Evolutionary conservation across 2,113 vertebrate genomes (phyloP).

Genomic region (Paralichthys olivaceus): DNA sequence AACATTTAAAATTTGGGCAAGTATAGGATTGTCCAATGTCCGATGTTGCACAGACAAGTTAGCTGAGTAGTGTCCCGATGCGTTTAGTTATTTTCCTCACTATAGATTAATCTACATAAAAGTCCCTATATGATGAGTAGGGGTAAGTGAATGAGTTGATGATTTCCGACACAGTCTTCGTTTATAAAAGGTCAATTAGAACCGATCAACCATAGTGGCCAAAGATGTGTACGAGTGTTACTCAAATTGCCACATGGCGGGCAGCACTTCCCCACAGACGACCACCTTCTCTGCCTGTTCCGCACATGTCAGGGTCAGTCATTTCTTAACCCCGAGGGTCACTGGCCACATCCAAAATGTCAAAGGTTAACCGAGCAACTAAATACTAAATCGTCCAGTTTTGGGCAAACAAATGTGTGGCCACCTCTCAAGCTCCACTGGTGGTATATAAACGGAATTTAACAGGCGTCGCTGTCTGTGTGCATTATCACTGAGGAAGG

Average conservation of each 20-base stretch:
- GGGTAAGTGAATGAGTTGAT: no score
- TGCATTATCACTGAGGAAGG: conserved; percentile 9
- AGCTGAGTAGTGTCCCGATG: no score
- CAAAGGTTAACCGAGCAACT: conserved; percentile 73
- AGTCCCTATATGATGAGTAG: no score
- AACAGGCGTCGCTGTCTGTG: conserved; percentile 30
- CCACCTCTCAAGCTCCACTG: conserved; percentile 11
- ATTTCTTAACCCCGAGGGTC: conserved; percentile 54
- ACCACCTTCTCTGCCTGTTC: conserved; percentile 70
- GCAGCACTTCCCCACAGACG: conserved; percentile 24
- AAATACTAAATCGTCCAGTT: conserved; percentile 64
- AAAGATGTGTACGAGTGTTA: neutral
- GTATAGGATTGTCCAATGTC: no score
- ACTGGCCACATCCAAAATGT: conserved; percentile 46
- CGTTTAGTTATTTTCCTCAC: no score
- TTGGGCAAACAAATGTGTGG: conserved; percentile 61
- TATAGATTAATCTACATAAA: no score
- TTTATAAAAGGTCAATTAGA: no score
- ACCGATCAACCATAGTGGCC: no score
- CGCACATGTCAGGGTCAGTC: conserved; percentile 74
- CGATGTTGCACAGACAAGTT: no score
- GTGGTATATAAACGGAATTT: conserved; percentile 40
- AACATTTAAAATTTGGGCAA: no score
- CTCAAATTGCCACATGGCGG: conserved; percentile 27
- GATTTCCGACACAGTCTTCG: no score